phyloP scores from a whole-genome alignment of 2,888 invertebrate genomes.

The Ypsolopha scabrella region DNA sequence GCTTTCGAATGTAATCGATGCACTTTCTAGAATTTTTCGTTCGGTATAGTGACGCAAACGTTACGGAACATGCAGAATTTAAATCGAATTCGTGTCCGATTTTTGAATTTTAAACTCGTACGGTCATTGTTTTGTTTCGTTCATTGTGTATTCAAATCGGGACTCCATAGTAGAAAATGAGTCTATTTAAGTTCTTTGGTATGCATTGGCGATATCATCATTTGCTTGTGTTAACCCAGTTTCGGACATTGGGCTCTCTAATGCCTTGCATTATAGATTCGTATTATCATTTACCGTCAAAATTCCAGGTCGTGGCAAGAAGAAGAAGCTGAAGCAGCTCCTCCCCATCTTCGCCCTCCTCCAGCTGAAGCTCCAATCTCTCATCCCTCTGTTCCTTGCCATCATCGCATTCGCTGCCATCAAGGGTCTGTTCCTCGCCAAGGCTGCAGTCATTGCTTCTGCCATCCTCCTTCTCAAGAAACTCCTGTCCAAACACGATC shows the following conservation, averaged over 20 bases:
- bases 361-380: slow-evolving; percentile 82
- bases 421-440: slow-evolving; percentile 87
- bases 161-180: too few species aligned
- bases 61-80: slow-evolving; percentile 56
- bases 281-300: too few species aligned
- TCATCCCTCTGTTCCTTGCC: slow-evolving; percentile 82
- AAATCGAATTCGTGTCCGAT: slow-evolving; percentile 45
- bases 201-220: too few species aligned
- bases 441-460: slow-evolving; percentile 83
- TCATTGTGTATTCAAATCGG: background rate
- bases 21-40: slow-evolving; percentile 59
- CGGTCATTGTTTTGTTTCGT: background rate
- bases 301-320: slow-evolving; percentile 80
- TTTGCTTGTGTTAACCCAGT: too few species aligned
- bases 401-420: slow-evolving; percentile 82
- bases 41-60: slow-evolving; percentile 53
- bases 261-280: too few species aligned
- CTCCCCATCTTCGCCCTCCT: slow-evolving; percentile 80
- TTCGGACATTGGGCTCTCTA: too few species aligned
- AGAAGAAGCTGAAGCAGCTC: slow-evolving; percentile 82
- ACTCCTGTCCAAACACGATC: slow-evolving; percentile 75
- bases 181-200: too few species aligned
- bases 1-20: slow-evolving; percentile 60
- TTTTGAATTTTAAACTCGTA: slow-evolving; percentile 1
- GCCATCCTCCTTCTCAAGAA: slow-evolving; percentile 77